Percentiles rank a stretch among this genome's conserved stretches.
Evolutionary conservation across 2,888 invertebrate genomes (phyloP).

Genomic region (Oscheius sp.): DNA sequence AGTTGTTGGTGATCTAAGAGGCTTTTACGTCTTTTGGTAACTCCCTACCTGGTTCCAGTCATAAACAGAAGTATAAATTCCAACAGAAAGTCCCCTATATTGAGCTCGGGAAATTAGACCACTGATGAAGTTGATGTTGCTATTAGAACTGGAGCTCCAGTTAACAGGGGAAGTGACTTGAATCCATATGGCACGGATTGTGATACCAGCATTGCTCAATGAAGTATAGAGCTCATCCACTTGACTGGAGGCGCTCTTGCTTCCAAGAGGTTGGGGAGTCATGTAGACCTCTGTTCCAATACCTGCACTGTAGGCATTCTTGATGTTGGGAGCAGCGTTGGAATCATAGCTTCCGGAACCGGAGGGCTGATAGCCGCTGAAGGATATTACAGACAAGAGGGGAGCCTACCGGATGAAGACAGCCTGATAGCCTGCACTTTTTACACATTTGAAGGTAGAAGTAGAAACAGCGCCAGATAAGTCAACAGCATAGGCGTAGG

Average conservation of each 20-base stretch:
- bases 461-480: slow-evolving; percentile 29
- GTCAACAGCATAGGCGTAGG: slow-evolving; percentile 36
- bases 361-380: slow-evolving; percentile 46
- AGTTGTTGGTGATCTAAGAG: slow-evolving; percentile 23
- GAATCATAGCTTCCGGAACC: slow-evolving; percentile 47
- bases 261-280: slow-evolving; percentile 49
- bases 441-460: slow-evolving; percentile 37
- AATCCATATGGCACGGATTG: slow-evolving; percentile 52
- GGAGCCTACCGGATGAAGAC: slow-evolving; percentile 28
- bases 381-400: neutral
- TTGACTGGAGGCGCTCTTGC: slow-evolving; percentile 47
- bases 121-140: slow-evolving; percentile 53
- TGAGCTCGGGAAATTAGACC: slow-evolving; percentile 43
- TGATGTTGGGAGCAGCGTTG: slow-evolving; percentile 40
- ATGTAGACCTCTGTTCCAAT: slow-evolving; percentile 54
- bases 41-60: slow-evolving; percentile 52
- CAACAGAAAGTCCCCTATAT: slow-evolving; percentile 44
- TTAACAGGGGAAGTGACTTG: slow-evolving; percentile 57
- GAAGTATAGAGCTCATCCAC: slow-evolving; percentile 51
- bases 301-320: slow-evolving; percentile 48
- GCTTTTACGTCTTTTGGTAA: neutral
- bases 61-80: slow-evolving; percentile 53
- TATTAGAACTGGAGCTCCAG: slow-evolving; percentile 39
- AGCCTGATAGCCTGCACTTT: slow-evolving; percentile 30
- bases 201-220: slow-evolving; percentile 43